phyloP scores from a whole-genome alignment of 2,113 vertebrate genomes.

The Plecturocebus donacophilus region DNA sequence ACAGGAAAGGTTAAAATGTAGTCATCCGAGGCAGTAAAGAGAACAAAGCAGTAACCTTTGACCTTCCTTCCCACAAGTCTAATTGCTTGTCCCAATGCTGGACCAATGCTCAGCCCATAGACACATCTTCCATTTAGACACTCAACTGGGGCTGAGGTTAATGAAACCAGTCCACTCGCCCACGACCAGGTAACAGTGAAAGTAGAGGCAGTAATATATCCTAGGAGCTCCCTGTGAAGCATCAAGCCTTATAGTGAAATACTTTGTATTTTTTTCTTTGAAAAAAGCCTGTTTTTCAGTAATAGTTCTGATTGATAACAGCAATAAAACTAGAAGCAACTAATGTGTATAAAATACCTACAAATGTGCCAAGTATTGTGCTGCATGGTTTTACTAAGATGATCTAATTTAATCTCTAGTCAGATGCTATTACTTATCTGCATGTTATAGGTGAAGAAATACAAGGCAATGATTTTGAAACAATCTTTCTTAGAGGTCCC shows the following conservation, averaged over 20 bases:
- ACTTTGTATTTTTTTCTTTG: background rate
- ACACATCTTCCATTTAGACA: background rate
- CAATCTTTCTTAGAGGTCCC: background rate
- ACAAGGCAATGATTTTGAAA: background rate
- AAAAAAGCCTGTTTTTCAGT: background rate
- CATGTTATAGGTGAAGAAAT: constrained; percentile 18
- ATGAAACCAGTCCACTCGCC: background rate
- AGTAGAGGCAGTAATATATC: background rate
- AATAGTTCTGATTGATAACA: background rate
- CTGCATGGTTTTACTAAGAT: background rate
- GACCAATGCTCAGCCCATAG: background rate
- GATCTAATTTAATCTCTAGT: background rate
- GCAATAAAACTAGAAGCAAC: background rate
- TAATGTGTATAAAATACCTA: background rate
- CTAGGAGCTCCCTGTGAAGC: background rate
- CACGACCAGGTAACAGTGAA: background rate
- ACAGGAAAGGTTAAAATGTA: background rate
- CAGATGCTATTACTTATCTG: background rate
- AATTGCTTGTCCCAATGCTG: background rate
- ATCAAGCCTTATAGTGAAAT: background rate
- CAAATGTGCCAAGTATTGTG: background rate
- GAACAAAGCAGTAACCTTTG: background rate
- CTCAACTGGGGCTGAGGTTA: background rate
- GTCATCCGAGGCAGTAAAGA: background rate
- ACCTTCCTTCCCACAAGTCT: background rate